Evolutionary conservation across 2,888 invertebrate genomes (phyloP).

Genomic region (Tetrapedia diversipes): DNA sequence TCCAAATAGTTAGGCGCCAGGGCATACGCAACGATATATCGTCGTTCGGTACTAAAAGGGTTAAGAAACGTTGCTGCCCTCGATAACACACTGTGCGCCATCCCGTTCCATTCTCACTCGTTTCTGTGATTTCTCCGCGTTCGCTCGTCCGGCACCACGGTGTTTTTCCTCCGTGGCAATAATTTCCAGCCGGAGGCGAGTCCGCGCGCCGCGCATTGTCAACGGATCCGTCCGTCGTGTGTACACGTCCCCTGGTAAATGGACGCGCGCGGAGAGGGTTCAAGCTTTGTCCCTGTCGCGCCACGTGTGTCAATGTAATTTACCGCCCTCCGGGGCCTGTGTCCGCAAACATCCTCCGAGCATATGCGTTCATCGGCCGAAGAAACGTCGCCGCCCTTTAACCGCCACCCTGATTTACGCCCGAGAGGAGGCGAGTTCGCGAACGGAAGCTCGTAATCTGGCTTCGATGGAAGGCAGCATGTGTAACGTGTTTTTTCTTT

Average conservation of each 20-base stretch:
- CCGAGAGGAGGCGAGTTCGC: constrained; percentile 17
- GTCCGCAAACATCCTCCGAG: constrained; percentile 37
- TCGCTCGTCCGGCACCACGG: no score
- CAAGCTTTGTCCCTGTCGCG: constrained; percentile 43
- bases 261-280: constrained; percentile 27
- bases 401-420: constrained; percentile 41
- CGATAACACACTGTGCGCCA: no score
- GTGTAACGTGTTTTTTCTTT: background rate
- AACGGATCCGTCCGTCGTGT: constrained; percentile 12
- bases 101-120: background rate
- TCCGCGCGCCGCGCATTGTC: background rate
- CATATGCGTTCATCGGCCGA: constrained; percentile 34
- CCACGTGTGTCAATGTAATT: constrained; percentile 55
- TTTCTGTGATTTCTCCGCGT: background rate
- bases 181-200: constrained; percentile 17
- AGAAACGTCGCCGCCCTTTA: constrained; percentile 41
- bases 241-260: constrained; percentile 32
- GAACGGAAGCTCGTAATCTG: constrained; percentile 33
- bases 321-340: constrained; percentile 41
- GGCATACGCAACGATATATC: no score
- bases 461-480: background rate
- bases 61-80: no score
- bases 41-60: no score
- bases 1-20: no score
- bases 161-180: constrained; percentile 7